Evolutionary conservation across 1,140 invertebrate species (phyloP).

Genomic region (Drosophila prosaltans): DNA sequence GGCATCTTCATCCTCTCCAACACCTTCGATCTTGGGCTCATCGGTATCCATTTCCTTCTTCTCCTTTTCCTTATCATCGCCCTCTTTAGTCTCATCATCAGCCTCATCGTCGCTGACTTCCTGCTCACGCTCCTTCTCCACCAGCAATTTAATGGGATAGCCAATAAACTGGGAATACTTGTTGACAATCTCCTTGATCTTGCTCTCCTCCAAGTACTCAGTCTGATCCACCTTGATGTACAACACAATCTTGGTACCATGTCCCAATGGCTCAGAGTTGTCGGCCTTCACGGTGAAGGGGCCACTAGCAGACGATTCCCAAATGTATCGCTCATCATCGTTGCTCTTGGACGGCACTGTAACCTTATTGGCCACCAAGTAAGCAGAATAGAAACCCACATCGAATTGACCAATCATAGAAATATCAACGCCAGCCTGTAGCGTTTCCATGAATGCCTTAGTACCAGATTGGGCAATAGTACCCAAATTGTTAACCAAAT

Average conservation of each 20-base stretch:
- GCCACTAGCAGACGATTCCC: conserved; percentile 97
- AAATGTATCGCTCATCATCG: conserved; percentile 96
- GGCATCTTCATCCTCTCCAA: too few relatives aligned
- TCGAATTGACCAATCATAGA: conserved; percentile 99
- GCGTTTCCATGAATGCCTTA: conserved; percentile 98
- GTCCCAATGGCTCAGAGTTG: conserved; percentile 89
- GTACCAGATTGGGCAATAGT: conserved; percentile 98
- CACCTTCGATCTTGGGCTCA: too few relatives aligned
- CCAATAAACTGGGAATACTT: too few relatives aligned
- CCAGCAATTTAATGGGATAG: too few relatives aligned
- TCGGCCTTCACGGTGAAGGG: conserved; percentile 93
- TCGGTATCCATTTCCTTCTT: too few relatives aligned
- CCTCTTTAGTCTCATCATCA: too few relatives aligned
- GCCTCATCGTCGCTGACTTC: too few relatives aligned
- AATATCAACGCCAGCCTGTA: conserved; percentile 96
- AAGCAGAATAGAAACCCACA: conserved; percentile 99
- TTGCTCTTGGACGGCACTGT: conserved; percentile 97
- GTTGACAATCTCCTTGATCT: conserved; percentile 93
- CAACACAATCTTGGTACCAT: conserved; percentile 95
- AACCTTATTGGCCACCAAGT: conserved; percentile 97
- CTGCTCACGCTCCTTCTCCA: too few relatives aligned
- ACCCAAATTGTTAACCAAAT: conserved; percentile 97
- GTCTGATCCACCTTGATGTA: conserved; percentile 96
- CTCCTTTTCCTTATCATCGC: too few relatives aligned
- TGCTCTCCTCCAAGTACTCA: conserved; percentile 95